These are phyloP conservation scores for Sclerurus mexicanus DNA, from an alignment of 2,113 vertebrate genomes.

Conservation along the genomic window DNA sequence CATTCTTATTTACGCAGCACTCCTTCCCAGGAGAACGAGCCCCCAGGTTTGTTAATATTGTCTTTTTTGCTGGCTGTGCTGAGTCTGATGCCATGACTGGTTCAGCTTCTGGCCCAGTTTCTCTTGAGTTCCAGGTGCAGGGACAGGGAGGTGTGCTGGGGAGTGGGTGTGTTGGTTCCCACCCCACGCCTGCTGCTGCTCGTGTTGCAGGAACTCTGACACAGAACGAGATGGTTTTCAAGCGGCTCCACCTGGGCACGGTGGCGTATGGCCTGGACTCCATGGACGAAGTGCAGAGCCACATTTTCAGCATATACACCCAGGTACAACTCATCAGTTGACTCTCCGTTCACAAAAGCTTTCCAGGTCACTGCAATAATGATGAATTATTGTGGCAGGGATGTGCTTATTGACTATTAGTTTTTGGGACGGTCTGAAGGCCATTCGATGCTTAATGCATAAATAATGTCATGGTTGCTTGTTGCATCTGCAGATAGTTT, in stretches of 20 bases:
- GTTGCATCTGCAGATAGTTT: neutral
- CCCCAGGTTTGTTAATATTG: neutral
- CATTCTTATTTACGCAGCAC: neutral
- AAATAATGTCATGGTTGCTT: neutral
- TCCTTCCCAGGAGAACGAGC: neutral
- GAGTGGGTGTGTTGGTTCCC: accelerated
- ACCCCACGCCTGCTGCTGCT: neutral
- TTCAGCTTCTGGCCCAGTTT: neutral
- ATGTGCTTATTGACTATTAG: neutral
- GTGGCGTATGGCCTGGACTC: constrained; percentile 96
- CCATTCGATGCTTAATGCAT: neutral
- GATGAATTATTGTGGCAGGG: neutral
- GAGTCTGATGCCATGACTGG: neutral
- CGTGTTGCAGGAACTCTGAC: constrained; percentile 88
- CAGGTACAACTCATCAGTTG: constrained; percentile 77
- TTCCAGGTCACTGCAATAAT: neutral
- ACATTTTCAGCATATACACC: constrained; percentile 95
- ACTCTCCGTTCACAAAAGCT: neutral
- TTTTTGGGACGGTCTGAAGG: neutral
- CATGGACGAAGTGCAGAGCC: constrained; percentile 98
- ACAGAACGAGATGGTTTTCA: constrained; percentile 98
- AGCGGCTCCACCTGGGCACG: constrained; percentile 92
- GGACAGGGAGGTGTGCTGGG: neutral
- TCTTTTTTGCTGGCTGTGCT: neutral
- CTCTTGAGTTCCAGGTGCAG: neutral